Base-by-base conservation (phyloP, 2,797 vertebrate genomes). In the Helostoma temminkii region DNA sequence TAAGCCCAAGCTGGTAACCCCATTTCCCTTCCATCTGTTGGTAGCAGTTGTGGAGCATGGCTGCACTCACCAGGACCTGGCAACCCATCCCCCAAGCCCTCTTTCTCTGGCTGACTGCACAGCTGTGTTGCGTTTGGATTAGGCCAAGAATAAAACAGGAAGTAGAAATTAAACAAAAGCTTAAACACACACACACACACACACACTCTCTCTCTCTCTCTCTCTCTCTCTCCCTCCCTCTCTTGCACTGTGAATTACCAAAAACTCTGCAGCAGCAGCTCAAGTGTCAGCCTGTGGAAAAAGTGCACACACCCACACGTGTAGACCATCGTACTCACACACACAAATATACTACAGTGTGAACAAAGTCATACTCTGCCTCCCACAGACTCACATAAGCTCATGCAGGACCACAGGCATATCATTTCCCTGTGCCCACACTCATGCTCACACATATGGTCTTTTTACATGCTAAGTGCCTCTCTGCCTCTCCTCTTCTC, bases 101-200 rank as follows among this genome's bases (percentile, higher is more conserved):
- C 80, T 77, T 78, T 85, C 87, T 85, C 83, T 90, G 83, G 87
- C 88, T 86, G 71, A 88, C 85, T 81, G 88, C 91, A 93, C 94
- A 95, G 93, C 93, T 95, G 93, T 93, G 91, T 93, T 93, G 90
- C 89, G 88, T 94, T 94, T 95, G 93, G 93, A 93, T 94, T 92
- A 93, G 90, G 85, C 90, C 91, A 92, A 93, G 91, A 93, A 92
- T 94, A 92, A 94, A 94, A 93, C 93, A 93, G 94, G 93, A 94
- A 95, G 93, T 93, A 89, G 78, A 93, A 92, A 94, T 94, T 94
- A 94, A 93, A 94, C 93, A 94, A 92, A 92, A 92, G 89, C 89
- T 85, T 80, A 74, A 89, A 88, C 87, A 86, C 88, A 83, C 78
- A 82, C 69, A 58, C 41, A 66, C 18, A 58, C 12, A 71, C 53